These are phyloP conservation scores for Bathynomus jamesi DNA, from an alignment of 1,140 invertebrate species.

Conservation along the genomic window DNA sequence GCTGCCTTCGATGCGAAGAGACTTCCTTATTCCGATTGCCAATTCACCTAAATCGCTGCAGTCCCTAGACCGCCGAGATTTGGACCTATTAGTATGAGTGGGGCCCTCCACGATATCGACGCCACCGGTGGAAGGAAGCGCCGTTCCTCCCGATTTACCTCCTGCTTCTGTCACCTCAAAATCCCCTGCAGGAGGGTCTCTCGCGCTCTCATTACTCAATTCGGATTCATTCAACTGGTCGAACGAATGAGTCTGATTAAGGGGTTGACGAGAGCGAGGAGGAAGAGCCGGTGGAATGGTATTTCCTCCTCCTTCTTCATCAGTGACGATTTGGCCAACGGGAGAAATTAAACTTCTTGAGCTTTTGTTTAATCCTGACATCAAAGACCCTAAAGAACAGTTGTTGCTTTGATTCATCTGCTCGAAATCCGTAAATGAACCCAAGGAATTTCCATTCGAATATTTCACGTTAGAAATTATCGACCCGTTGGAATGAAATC, in stretches of 20 bases:
- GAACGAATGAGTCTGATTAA: conserved; percentile 6
- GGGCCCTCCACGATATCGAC: conserved; percentile 1
- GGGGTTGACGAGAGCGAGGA: conserved; percentile 7
- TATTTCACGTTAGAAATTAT: conserved; percentile 2
- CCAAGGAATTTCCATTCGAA: conserved; percentile 8
- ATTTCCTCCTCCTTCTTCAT: background rate
- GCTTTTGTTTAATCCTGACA: background rate
- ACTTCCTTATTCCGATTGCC: conserved; percentile 18
- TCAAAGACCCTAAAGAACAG: background rate
- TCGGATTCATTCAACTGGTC: background rate
- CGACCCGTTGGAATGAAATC: conserved; percentile 14
- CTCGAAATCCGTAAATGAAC: conserved; percentile 11
- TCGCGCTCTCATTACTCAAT: background rate
- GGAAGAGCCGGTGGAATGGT: conserved; percentile 1
- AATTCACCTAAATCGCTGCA: conserved; percentile 27
- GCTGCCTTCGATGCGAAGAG: conserved; percentile 38
- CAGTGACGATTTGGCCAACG: background rate
- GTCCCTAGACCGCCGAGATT: conserved; percentile 21
- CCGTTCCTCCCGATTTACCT: conserved; percentile 8
- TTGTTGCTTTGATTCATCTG: conserved; percentile 15
- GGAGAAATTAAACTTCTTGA: background rate
- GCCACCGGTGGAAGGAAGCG: background rate
- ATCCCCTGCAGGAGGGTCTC: background rate
- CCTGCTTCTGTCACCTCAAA: background rate
- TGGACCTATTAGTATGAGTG: conserved; percentile 10